Conservation (phyloP, 2,888 invertebrate species). For the Timema podura region DNA sequence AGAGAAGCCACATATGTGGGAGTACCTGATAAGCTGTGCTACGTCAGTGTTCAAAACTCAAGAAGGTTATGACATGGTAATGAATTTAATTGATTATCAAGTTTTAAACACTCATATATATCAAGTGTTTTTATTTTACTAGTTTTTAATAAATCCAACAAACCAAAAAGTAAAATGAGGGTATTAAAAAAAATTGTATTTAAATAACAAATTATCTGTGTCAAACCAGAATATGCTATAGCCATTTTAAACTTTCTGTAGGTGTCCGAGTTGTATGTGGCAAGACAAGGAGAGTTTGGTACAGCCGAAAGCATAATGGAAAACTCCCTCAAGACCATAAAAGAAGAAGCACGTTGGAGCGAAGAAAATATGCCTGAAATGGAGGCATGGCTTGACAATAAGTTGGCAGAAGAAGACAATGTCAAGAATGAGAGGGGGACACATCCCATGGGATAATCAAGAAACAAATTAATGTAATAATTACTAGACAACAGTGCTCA, state of each 20-base stretch:
- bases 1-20: constrained; percentile 70
- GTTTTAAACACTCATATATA: not conserved
- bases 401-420: constrained; percentile 58
- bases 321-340: constrained; percentile 66
- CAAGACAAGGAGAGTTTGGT: constrained; percentile 63
- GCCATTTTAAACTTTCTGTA: not conserved
- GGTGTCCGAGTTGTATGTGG: constrained; percentile 55
- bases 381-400: constrained; percentile 67
- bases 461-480: no score
- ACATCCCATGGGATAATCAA: constrained; percentile 1
- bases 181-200: not conserved
- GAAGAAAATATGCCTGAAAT: constrained; percentile 70
- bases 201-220: not conserved
- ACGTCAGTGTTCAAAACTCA: constrained; percentile 72
- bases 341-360: constrained; percentile 73
- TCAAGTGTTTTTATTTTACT: not conserved
- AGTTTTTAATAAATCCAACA: not conserved
- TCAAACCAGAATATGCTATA: no score
- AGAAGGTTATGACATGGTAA: constrained; percentile 57
- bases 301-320: constrained; percentile 70
- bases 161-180: not conserved
- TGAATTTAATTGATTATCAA: not conserved
- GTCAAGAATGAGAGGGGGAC: not conserved
- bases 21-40: constrained; percentile 67
- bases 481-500: no score